Evolutionary conservation across 2,113 vertebrate genomes (phyloP), one percentile per base, ranked within the genome.

Genomic region (Microtus montanus): DNA sequence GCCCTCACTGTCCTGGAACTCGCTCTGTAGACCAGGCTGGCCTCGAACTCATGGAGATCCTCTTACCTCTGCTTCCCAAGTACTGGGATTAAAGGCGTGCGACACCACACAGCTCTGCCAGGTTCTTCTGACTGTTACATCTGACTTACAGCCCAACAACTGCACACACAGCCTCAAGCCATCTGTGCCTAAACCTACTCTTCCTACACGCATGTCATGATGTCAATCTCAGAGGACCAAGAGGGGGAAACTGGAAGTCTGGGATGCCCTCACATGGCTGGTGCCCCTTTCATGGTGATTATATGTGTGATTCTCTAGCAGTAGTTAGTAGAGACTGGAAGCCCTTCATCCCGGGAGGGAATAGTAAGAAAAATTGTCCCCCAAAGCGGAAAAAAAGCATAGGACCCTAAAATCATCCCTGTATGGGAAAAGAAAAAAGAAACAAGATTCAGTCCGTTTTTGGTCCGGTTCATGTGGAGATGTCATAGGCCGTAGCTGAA

Each of bases 321-420:
- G 49, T 58, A 17, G 80, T 63, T 80, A 86, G 82, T 38, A 90
- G 54, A 95, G 94, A 38, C 11, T 64, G 94, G 15, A 93, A 91
- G 87, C 83, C 38, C 74, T 89, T 77, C 26, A 91, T 54, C 33
- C 33, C 77, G n/a, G 30, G 82, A 58, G 17, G 49, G 68, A 28
- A 8, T 63, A 77, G 66, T 85, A 85, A 47, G 28, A 96, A 49
- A 94, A 70, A 49, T 61, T 91, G 38, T 79, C 22, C 52, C 75
- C 49, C 74, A 87, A 30, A 35, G 91, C 74, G 87, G 17, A 47
- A 38, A 75, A 75, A 83, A 24, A 35, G 33, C 6, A 7, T 7
- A 41, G 82, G 71, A 93, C 9, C 44, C 87, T 87, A 38, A 94
- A 94, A 93, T 96, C 49, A 47, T 35, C 87, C 38, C 30, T 94